phyloP scores from a whole-genome alignment of 2,888 invertebrate genomes.

The Alloplasta piceator region DNA sequence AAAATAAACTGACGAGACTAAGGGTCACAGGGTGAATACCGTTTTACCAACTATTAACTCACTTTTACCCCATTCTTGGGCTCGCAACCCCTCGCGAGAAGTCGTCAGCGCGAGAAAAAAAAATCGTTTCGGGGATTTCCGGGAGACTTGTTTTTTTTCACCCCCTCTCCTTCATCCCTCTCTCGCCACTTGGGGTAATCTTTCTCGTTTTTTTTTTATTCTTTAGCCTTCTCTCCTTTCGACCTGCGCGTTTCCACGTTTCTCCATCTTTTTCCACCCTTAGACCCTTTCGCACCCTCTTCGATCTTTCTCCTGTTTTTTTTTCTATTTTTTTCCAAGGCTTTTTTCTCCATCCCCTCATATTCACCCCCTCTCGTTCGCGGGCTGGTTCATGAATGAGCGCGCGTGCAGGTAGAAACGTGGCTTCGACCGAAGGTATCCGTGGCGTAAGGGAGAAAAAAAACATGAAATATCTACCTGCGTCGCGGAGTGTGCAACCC shows the following conservation, averaged over 20 bases:
- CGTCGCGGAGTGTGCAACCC: constrained; percentile 49
- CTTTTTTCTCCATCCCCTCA: constrained; percentile 37
- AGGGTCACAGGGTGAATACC: constrained; percentile 82
- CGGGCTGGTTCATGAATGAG: constrained; percentile 58
- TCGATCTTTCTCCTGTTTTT: constrained; percentile 33
- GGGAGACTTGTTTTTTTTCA: constrained; percentile 73
- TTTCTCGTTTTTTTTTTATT: constrained; percentile 63
- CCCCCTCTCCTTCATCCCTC: constrained; percentile 66
- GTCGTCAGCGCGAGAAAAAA: constrained; percentile 62
- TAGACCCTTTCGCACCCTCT: constrained; percentile 50
- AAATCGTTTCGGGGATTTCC: constrained; percentile 67
- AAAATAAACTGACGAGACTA: constrained; percentile 68
- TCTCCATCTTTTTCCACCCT: constrained; percentile 55
- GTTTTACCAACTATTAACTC: constrained; percentile 84
- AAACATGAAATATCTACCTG: constrained; percentile 61
- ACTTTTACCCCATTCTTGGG: constrained; percentile 81
- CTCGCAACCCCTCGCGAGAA: constrained; percentile 63
- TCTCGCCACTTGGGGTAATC: constrained; percentile 74
- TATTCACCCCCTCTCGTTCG: constrained; percentile 54
- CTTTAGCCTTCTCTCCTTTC: constrained; percentile 51
- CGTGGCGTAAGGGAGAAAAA: constrained; percentile 40
- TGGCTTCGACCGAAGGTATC: constrained; percentile 61
- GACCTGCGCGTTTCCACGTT: constrained; percentile 58
- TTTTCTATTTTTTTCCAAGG: constrained; percentile 59
- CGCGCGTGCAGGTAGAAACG: constrained; percentile 73